phyloP scores from a whole-genome alignment of 2,113 vertebrate genomes.

The Oreochromis aureus region DNA sequence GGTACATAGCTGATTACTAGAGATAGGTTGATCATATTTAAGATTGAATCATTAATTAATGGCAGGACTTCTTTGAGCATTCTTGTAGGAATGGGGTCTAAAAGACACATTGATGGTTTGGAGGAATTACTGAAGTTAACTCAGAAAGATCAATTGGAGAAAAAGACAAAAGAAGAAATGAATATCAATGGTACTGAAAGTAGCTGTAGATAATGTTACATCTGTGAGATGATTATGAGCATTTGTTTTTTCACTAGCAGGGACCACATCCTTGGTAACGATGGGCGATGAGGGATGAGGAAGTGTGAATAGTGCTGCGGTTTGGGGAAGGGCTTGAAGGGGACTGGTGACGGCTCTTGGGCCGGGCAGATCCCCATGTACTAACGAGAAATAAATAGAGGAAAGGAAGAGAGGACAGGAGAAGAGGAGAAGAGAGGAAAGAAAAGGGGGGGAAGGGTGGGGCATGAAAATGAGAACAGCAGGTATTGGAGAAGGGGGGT shows the following conservation, averaged over 20 bases:
- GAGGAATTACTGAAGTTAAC: background rate
- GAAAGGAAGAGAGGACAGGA: too few relatives aligned
- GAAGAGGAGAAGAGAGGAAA: too few relatives aligned
- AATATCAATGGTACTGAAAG: background rate
- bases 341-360: too few relatives aligned
- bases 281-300: too few relatives aligned
- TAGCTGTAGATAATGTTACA: background rate
- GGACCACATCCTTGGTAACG: too few relatives aligned
- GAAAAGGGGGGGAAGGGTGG: too few relatives aligned
- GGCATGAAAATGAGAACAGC: too few relatives aligned
- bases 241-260: background rate
- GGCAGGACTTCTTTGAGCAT: background rate
- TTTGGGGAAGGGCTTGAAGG: too few relatives aligned
- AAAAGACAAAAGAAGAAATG: background rate
- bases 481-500: too few relatives aligned
- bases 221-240: background rate
- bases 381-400: too few relatives aligned
- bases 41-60: background rate
- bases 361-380: too few relatives aligned
- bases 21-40: background rate
- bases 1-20: background rate
- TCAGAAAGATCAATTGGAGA: background rate
- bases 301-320: too few relatives aligned
- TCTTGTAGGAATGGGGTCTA: background rate
- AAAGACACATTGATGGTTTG: background rate